Evolutionary conservation across 1,140 invertebrate species (phyloP), one percentile per base, ranked within the genome.

Genomic region (Ostrea denselamellosa): DNA sequence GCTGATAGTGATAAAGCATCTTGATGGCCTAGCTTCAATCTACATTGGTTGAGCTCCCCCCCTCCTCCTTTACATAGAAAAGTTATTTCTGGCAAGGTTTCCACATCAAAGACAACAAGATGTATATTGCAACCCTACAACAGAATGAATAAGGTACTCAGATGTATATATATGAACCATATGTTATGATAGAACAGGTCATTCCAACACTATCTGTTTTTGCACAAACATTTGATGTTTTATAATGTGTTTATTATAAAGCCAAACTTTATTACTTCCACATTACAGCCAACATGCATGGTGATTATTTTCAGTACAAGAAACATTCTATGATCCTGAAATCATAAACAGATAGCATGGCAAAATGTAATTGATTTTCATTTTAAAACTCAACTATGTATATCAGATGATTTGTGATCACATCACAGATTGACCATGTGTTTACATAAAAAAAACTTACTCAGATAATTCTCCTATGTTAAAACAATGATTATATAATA

Each of bases 121-220:
- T 77, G 68, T 77, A 25, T 77, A 34, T 12, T 44, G 34, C 34
- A 10, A 28, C 28, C 10, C 68, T 3, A 34, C 68, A 28, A 77
- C 25, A 25, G 28, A 77, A 44, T 25, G 14, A 17, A 77, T 77
- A 34, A 25, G 68, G 68, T 28, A 77, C 68, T 34, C 28, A 10
- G 68, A 77, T 77, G 68, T 77, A 28, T 34, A 34, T 22, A 44
- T 44, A 34, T 77, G 68, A 77, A 77, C 22, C 68, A 77, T 77
- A 25, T 77, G 68, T 77, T 77, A 34, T 77, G 22, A 77, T 77
- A 77, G 22, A 77, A 77, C 58, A 62, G 58, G 58, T 62, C 58
- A 62, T 62, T 62, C 58, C 58, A 62, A 62, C 58, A 77, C 25
- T 77, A 77, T 77, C 68, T 77, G 68, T 77, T 77, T 77, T 77